Conservation (phyloP, 2,113 vertebrate species). For the Cricetomys ansorgei region DNA sequence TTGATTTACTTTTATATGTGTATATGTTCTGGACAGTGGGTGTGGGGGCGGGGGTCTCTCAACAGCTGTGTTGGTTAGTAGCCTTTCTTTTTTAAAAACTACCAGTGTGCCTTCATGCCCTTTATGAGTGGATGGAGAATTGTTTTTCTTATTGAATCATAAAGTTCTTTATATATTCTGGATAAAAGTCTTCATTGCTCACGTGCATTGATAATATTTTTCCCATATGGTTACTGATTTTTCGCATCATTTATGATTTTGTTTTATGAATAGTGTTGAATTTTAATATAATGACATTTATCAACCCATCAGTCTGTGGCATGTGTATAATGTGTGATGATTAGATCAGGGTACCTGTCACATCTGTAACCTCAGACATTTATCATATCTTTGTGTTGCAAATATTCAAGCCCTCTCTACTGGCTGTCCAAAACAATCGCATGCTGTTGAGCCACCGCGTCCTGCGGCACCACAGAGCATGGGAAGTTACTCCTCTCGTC, state of each 20-base stretch:
- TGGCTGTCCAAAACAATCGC: background rate
- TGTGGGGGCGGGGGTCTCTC: background rate
- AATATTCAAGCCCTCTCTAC: background rate
- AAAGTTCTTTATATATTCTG: slow-evolving; percentile 34
- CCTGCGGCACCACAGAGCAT: background rate
- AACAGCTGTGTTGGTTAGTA: background rate
- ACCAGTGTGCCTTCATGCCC: background rate
- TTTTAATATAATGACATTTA: slow-evolving; percentile 31
- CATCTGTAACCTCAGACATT: background rate
- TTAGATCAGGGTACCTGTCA: background rate
- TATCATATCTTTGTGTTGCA: background rate
- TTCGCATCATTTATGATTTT: slow-evolving; percentile 26
- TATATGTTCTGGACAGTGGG: background rate
- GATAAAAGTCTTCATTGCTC: background rate
- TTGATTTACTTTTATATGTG: slow-evolving; percentile 18
- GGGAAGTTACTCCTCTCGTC: background rate
- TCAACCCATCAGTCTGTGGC: slow-evolving; percentile 16
- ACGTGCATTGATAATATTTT: slow-evolving; percentile 20
- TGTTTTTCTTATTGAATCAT: slow-evolving; percentile 14
- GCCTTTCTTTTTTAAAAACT: slow-evolving; percentile 15
- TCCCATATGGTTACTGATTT: background rate
- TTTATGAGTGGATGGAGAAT: background rate
- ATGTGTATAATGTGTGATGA: background rate
- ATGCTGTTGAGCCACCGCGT: background rate
- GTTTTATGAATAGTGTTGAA: slow-evolving; percentile 36